These are phyloP conservation scores for Leptinotarsa defecta DNA, from an alignment of 1,140 invertebrate genomes.

Conservation along the genomic window DNA sequence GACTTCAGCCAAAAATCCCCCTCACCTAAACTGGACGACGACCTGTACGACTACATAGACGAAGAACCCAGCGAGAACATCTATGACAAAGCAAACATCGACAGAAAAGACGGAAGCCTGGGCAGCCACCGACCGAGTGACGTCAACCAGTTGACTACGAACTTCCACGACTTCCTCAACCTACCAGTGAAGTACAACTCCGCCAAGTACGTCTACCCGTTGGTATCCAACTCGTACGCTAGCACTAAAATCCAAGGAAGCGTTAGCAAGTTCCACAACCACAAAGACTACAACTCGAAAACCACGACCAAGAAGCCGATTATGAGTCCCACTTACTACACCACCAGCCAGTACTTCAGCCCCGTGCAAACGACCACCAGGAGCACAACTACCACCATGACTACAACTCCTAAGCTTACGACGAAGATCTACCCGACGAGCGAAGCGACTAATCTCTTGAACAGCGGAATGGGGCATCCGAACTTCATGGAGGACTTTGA, in stretches of 20 bases:
- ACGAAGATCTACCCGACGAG: slow-evolving; percentile 42
- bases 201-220: slow-evolving; percentile 67
- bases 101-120: slow-evolving; percentile 56
- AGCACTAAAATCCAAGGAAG: slow-evolving; percentile 74
- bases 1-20: slow-evolving; percentile 64
- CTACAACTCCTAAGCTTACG: slow-evolving; percentile 46
- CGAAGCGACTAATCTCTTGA: slow-evolving; percentile 41
- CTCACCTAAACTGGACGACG: slow-evolving; percentile 54
- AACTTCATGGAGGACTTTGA: slow-evolving; percentile 50
- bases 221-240: slow-evolving; percentile 74
- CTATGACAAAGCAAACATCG: slow-evolving; percentile 55
- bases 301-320: slow-evolving; percentile 55
- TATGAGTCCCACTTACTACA: slow-evolving; percentile 50
- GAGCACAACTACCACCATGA: slow-evolving; percentile 52
- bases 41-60: slow-evolving; percentile 48
- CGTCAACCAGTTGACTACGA: slow-evolving; percentile 63
- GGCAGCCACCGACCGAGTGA: slow-evolving; percentile 58
- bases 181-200: slow-evolving; percentile 71
- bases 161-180: slow-evolving; percentile 72
- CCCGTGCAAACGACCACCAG: slow-evolving; percentile 47
- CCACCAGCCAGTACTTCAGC: slow-evolving; percentile 32
- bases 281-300: slow-evolving; percentile 62
- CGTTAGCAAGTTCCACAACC: slow-evolving; percentile 66
- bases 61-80: slow-evolving; percentile 45
- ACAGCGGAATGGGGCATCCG: slow-evolving; percentile 50